Percentiles rank a stretch among this genome's conserved stretches.
Conservation (phyloP, 2,888 invertebrate species). For the Ganaspis brasiliensis region DNA sequence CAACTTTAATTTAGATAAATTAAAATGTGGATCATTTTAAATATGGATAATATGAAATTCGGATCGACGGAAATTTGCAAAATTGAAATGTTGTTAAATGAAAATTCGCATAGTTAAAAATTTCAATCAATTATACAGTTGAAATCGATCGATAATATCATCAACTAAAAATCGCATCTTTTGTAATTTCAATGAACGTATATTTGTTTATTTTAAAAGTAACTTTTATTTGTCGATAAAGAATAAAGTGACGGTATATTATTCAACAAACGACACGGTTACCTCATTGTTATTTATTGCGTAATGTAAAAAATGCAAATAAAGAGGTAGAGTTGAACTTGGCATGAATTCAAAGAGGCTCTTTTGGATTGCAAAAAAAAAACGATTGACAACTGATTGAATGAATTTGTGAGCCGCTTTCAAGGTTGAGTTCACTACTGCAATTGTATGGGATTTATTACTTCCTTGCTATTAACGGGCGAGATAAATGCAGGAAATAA, state of each 20-base stretch:
- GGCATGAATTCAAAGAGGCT: neutral
- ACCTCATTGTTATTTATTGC: constrained; percentile 9
- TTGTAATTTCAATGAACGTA: too few species aligned
- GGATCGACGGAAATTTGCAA: too few species aligned
- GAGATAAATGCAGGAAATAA: constrained; percentile 36
- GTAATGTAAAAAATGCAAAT: constrained; percentile 10
- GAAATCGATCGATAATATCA: too few species aligned
- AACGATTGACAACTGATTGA: constrained; percentile 21
- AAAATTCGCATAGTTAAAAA: too few species aligned
- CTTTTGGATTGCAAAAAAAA: constrained; percentile 9
- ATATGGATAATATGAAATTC: too few species aligned
- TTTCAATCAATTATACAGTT: too few species aligned
- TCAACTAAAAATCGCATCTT: too few species aligned
- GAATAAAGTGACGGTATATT: neutral
- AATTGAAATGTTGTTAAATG: too few species aligned
- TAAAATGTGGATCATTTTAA: too few species aligned
- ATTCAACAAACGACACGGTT: constrained; percentile 1
- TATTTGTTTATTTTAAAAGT: too few species aligned
- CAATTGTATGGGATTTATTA: constrained; percentile 38
- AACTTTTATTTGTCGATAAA: neutral
- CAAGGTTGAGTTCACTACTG: constrained; percentile 31
- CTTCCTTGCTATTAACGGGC: constrained; percentile 26
- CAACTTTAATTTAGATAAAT: too few species aligned
- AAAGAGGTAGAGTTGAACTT: constrained; percentile 1
- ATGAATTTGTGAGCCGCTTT: constrained; percentile 21